phyloP scores from a whole-genome alignment of 2,888 invertebrate species.

The Trissoscelio sp. region DNA sequence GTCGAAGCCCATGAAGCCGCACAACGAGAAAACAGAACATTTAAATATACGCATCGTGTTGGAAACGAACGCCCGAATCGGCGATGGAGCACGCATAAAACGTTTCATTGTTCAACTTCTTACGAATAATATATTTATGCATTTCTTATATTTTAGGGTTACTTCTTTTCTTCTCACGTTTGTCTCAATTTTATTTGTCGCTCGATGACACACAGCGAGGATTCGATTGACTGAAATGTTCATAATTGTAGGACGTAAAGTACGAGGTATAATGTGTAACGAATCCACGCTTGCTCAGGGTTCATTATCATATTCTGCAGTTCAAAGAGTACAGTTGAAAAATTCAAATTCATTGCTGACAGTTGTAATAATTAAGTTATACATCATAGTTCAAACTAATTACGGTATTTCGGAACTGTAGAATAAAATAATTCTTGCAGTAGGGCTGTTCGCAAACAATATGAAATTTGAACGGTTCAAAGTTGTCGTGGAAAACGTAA shows the following conservation, averaged over 20 bases:
- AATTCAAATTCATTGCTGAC: not conserved
- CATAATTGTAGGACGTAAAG: constrained; percentile 39
- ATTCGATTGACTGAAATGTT: constrained; percentile 15
- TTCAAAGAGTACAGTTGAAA: not conserved
- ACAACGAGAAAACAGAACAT: constrained; percentile 43
- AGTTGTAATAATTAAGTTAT: not conserved
- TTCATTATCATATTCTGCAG: constrained; percentile 14
- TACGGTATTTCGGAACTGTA: constrained; percentile 7
- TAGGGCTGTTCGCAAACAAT: constrained; percentile 18
- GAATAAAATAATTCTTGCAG: constrained; percentile 1
- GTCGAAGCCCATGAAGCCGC: constrained; percentile 13
- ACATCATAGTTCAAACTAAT: constrained; percentile 1
- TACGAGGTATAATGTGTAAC: constrained; percentile 53
- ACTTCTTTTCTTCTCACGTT: constrained; percentile 6
- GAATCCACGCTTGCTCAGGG: not conserved
- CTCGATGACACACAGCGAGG: constrained; percentile 8
- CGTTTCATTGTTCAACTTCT: constrained; percentile 62
- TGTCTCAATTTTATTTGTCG: constrained; percentile 9
- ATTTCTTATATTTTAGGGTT: constrained; percentile 33
- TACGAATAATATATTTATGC: constrained; percentile 40
- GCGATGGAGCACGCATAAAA: constrained; percentile 61
- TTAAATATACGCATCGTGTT: constrained; percentile 46
- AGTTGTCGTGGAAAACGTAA: constrained; percentile 36
- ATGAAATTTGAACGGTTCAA: constrained; percentile 23
- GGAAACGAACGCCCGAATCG: constrained; percentile 30